These are phyloP conservation scores for Damaliscus lunatus DNA, from an alignment of 2,113 vertebrate species.

Conservation along the genomic window DNA sequence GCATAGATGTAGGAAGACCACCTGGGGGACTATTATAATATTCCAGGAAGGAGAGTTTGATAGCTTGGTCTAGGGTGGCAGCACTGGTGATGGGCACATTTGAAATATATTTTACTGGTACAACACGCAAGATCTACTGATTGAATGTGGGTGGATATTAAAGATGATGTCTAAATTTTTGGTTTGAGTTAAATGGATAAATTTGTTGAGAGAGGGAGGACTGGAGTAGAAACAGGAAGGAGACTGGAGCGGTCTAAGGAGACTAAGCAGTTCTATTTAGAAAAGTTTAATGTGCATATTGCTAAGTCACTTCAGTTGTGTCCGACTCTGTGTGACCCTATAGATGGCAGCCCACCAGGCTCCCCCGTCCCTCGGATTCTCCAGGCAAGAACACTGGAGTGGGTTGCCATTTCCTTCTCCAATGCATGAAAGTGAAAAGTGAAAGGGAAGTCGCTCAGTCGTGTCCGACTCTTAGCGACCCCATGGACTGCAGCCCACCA, in stretches of 20 bases:
- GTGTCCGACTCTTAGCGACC: no score
- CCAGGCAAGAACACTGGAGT: no score
- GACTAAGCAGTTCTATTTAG: background rate
- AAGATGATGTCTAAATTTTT: background rate
- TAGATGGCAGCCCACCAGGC: no score
- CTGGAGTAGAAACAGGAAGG: background rate
- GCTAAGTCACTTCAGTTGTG: no score
- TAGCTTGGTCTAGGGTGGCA: background rate
- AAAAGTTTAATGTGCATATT: background rate
- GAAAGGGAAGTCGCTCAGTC: no score
- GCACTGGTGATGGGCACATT: background rate
- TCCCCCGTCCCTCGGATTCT: no score
- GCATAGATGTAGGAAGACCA: background rate
- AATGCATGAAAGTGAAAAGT: no score
- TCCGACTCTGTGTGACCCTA: no score
- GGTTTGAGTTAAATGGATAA: background rate
- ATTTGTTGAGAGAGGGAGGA: background rate
- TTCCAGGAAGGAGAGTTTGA: background rate
- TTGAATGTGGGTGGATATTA: background rate
- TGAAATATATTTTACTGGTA: background rate
- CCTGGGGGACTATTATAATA: background rate
- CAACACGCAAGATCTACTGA: background rate
- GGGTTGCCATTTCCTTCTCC: no score
- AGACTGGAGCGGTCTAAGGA: background rate
- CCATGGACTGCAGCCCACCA: no score